Conservation (phyloP, 2,888 invertebrate genomes). For the Platycheirus rosarum region DNA sequence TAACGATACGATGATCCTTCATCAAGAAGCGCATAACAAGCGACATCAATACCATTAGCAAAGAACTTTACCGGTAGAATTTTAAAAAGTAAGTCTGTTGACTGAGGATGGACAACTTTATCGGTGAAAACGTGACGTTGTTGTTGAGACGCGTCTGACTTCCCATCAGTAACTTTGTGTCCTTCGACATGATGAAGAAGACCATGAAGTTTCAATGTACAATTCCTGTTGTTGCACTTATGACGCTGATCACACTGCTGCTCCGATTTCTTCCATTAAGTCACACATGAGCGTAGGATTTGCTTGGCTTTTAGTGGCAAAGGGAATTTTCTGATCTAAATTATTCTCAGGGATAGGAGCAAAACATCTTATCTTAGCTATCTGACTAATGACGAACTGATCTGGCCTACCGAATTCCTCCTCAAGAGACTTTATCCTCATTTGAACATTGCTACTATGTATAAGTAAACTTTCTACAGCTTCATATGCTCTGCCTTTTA, state of each 20-base stretch:
- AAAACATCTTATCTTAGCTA: background rate
- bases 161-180: background rate
- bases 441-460: no score
- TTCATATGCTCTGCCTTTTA: constrained; percentile 2
- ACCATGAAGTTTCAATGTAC: constrained; percentile 4
- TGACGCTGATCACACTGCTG: constrained; percentile 23
- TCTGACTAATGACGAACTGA: no score
- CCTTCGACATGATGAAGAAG: constrained; percentile 1
- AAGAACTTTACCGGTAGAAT: constrained; percentile 58
- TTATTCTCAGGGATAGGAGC: background rate
- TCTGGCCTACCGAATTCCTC: no score
- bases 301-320: constrained; percentile 25
- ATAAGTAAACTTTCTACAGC: background rate
- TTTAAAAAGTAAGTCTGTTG: constrained; percentile 34
- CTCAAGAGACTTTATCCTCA: no score
- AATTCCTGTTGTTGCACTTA: background rate
- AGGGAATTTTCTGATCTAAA: background rate
- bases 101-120: background rate
- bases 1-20: constrained; percentile 56
- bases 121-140: background rate
- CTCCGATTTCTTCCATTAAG: constrained; percentile 23
- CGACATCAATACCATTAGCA: constrained; percentile 30
- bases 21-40: constrained; percentile 48
- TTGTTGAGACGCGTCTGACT: background rate
- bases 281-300: constrained; percentile 62